Percentiles rank a stretch among this genome's conserved stretches.
phyloP scores from a whole-genome alignment of 2,888 invertebrate species.

The Leptinotarsa juncta region DNA sequence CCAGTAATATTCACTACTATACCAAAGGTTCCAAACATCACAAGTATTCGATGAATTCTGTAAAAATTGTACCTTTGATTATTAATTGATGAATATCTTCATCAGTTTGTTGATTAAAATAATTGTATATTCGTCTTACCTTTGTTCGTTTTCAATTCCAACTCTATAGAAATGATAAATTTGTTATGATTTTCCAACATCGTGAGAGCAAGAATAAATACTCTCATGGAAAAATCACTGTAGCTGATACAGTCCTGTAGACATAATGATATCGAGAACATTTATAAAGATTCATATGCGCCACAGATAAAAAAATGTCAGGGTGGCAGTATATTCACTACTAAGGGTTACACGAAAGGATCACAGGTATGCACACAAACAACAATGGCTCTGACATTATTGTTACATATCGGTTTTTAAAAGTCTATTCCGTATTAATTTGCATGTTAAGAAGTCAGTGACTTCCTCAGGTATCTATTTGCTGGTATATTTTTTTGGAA shows the following conservation, averaged over 20 bases:
- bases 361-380: conserved; percentile 36
- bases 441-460: conserved; percentile 47
- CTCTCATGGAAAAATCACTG: no score
- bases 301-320: conserved; percentile 45
- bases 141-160: no score
- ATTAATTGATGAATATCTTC: no score
- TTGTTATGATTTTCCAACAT: no score
- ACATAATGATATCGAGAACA: not conserved
- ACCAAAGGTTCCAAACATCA: no score
- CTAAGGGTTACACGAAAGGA: conserved; percentile 45
- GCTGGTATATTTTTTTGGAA: not conserved
- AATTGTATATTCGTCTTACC: no score
- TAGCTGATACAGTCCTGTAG: conserved; percentile 25
- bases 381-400: conserved; percentile 56
- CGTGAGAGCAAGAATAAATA: no score
- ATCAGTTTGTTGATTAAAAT: no score
- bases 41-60: no score
- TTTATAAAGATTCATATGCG: conserved; percentile 37
- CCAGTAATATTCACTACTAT: no score
- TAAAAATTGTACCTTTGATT: no score
- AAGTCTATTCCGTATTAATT: conserved; percentile 42
- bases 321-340: conserved; percentile 48
- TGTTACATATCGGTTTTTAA: conserved; percentile 58
- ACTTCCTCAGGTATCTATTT: conserved; percentile 34
- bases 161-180: no score